Base-by-base conservation (phyloP, 1,140 invertebrate genomes). In the Atta texana region DNA sequence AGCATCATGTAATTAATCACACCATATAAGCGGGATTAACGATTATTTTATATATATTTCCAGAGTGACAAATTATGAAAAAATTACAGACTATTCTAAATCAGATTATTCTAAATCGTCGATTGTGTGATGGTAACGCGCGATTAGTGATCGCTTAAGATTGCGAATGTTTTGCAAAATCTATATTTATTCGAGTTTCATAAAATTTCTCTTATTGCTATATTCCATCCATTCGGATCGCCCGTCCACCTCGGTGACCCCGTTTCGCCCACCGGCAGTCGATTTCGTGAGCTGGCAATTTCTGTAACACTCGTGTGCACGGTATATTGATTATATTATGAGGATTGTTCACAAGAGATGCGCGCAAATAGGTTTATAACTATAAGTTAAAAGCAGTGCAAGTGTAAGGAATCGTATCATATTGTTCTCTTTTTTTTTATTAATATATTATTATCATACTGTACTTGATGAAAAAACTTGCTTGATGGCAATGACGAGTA, bases 271-370 rank as follows among this genome's bases (percentile, higher is more conserved):
- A 55, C 49, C 74, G 68, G 71, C 80, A 74, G 68, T 89, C 89
- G 88, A 90, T 90, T 90, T 87, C 88, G 88, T 78, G 89, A 87
- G 78, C 66, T 85, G 55, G 80, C 80, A 81, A 90, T 90, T 90
- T 90, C 89, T 89, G 69, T 24, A 76, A 87, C 72, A 87, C 72
- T 18, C 64, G 51, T 55, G 66, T 49, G 61, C 59, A 87, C 82
- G 49, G 34, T 55, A 87, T 55, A 87, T 90, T 59, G 85, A 89
- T 78, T 89, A 87, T 69, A 66, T 44, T 44, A 44, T 44, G 85
- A 89, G 74, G 63, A 76, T 78, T 78, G 74, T 85, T 74, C 24
- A 14, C 24, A 61, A 63, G n/a, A 61, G 24, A 71, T 44, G 51
- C n/a, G 28, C 31, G 44, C 66, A 7, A 39, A 7, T 14, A 69